These are phyloP conservation scores for Alentia gelatinosa DNA, from an alignment of 2,888 invertebrate species.

Conservation along the genomic window DNA sequence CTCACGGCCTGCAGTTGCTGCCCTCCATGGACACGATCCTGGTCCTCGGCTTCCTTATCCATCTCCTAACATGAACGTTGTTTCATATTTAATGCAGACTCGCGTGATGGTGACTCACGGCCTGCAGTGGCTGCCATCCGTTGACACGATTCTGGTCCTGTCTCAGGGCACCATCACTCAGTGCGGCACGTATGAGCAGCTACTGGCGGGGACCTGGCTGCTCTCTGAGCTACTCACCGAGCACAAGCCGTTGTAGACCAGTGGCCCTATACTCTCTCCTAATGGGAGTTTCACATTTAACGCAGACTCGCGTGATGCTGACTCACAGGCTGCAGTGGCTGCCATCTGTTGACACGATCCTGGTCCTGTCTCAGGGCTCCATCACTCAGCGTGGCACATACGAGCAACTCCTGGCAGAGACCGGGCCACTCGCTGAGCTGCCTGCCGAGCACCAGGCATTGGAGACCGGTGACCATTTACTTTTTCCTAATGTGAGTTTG, in stretches of 20 bases:
- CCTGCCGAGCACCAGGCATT: no score
- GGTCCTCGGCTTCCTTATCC: no score
- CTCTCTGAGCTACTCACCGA: no score
- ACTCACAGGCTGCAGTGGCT: constrained; percentile 95
- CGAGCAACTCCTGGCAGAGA: constrained; percentile 90
- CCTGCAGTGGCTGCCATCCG: constrained; percentile 92
- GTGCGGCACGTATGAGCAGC: constrained; percentile 91
- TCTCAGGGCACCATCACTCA: constrained; percentile 93
- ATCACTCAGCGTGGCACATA: constrained; percentile 94
- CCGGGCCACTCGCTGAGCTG: no score
- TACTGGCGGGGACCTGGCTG: no score
- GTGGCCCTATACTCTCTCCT: no score
- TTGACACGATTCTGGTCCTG: constrained; percentile 92
- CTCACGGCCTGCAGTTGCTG: constrained; percentile 94
- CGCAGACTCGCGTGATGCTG: constrained; percentile 90
- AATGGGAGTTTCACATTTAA: background rate
- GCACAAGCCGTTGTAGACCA: no score
- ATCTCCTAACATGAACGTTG: no score
- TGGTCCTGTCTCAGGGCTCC: constrained; percentile 91
- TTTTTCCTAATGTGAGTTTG: no score
- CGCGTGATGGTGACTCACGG: constrained; percentile 95
- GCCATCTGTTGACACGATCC: constrained; percentile 91
- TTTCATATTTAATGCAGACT: constrained; percentile 82
- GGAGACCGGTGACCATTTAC: no score
- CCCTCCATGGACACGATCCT: constrained; percentile 92